These are phyloP conservation scores for Albula glossodonta DNA, from an alignment of 2,113 vertebrate species.

Conservation along the genomic window DNA sequence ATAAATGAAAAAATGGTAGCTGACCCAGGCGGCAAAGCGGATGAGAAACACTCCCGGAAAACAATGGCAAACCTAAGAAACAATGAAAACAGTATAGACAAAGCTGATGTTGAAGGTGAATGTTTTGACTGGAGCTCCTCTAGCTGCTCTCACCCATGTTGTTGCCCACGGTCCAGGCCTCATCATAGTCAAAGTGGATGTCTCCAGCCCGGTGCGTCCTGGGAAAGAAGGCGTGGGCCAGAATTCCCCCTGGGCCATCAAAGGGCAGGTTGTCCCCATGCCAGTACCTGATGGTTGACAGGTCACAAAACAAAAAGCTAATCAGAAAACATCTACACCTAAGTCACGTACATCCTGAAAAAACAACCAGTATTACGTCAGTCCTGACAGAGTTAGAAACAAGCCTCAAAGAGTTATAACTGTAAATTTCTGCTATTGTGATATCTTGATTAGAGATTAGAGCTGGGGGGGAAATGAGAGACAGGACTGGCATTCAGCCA, in stretches of 20 bases:
- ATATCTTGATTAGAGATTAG: background rate
- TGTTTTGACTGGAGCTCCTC: background rate
- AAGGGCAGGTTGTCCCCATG: slow-evolving; percentile 92
- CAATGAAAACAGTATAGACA: background rate
- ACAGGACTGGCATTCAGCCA: background rate
- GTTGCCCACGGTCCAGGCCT: slow-evolving; percentile 89
- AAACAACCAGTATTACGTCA: background rate
- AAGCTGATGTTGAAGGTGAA: background rate
- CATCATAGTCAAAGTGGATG: slow-evolving; percentile 92
- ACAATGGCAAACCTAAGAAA: background rate
- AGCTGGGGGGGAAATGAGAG: background rate
- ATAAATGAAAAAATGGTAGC: background rate
- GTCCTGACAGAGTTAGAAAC: background rate
- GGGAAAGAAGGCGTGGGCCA: slow-evolving; percentile 94
- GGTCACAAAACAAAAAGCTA: background rate
- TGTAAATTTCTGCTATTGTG: background rate
- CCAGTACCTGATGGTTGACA: slow-evolving; percentile 77
- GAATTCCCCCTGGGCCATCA: slow-evolving; percentile 87
- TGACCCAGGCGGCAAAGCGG: background rate
- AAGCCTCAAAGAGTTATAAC: background rate
- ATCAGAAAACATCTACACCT: background rate
- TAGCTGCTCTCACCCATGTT: slow-evolving; percentile 75
- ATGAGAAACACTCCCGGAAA: background rate
- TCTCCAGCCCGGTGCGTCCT: slow-evolving; percentile 87
- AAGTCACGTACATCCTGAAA: background rate